Evolutionary conservation across 92 coral and sea anemone species (phyloP).

Genomic region (Ricordea florida): DNA sequence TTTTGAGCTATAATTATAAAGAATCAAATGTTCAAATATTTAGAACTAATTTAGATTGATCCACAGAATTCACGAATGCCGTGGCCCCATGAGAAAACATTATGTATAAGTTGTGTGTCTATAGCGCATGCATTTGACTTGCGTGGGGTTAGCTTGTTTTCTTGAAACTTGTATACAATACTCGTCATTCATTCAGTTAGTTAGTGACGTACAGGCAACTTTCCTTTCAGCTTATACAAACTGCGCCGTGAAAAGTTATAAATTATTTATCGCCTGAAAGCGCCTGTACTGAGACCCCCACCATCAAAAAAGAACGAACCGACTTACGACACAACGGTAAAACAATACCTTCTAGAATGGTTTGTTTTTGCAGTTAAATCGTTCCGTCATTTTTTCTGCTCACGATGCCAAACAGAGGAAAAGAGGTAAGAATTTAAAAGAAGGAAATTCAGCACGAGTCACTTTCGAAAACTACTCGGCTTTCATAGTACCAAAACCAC

Average conservation of each 20-base stretch:
- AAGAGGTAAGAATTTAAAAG: not conserved
- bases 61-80: no score
- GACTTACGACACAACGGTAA: not conserved
- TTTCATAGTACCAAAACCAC: conserved; percentile 4
- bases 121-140: no score
- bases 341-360: conserved; percentile 31
- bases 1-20: no score
- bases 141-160: no score
- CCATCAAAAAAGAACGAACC: conserved; percentile 4
- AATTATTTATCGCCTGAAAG: conserved; percentile 13
- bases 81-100: no score
- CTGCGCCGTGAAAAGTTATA: conserved; percentile 10
- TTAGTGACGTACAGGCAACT: not conserved
- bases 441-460: no score
- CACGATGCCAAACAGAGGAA: conserved; percentile 31
- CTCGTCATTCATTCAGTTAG: no score
- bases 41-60: no score
- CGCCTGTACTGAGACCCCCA: conserved; percentile 19
- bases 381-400: not conserved
- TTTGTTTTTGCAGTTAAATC: not conserved
- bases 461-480: no score
- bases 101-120: no score
- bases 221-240: not conserved
- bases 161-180: no score
- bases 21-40: no score